These are phyloP conservation scores for Philaethria dido DNA, from an alignment of 2,888 invertebrate genomes.

Conservation along the genomic window DNA sequence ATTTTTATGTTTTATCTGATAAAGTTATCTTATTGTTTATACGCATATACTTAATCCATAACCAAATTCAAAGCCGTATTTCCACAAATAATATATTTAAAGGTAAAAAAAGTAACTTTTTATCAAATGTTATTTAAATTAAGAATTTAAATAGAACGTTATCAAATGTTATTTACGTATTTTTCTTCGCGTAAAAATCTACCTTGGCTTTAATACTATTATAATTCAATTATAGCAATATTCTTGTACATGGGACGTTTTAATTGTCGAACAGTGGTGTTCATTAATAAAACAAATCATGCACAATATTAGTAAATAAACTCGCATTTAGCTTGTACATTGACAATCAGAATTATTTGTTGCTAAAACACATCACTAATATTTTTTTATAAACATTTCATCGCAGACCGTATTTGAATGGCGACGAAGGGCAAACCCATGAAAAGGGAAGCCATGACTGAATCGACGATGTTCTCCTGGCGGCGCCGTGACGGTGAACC, in stretches of 20 bases:
- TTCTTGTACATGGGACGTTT: not conserved
- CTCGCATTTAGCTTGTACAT: conserved; percentile 48
- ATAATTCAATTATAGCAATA: not conserved
- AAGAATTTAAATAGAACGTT: not conserved
- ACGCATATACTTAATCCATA: conserved; percentile 2
- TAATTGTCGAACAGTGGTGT: not conserved
- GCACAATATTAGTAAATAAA: conserved; percentile 35
- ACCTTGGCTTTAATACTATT: not conserved
- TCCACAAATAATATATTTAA: not conserved
- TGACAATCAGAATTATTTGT: conserved; percentile 33
- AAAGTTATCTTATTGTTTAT: conserved; percentile 25
- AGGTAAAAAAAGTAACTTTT: not conserved
- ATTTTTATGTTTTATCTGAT: conserved; percentile 15
- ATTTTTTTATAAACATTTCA: conserved; percentile 15
- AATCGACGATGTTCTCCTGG: conserved; percentile 79
- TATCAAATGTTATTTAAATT: not conserved
- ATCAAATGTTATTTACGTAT: not conserved
- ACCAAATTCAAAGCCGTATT: not conserved
- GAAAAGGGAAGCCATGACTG: conserved; percentile 80
- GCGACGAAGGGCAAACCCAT: conserved; percentile 87
- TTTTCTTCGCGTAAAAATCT: not conserved
- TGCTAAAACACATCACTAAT: conserved; percentile 32
- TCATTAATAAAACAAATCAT: conserved; percentile 21
- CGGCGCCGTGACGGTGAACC: conserved; percentile 82
- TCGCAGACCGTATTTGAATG: conserved; percentile 87